phyloP scores from a whole-genome alignment of 1,140 invertebrate genomes.

The Orchestia grillus region DNA sequence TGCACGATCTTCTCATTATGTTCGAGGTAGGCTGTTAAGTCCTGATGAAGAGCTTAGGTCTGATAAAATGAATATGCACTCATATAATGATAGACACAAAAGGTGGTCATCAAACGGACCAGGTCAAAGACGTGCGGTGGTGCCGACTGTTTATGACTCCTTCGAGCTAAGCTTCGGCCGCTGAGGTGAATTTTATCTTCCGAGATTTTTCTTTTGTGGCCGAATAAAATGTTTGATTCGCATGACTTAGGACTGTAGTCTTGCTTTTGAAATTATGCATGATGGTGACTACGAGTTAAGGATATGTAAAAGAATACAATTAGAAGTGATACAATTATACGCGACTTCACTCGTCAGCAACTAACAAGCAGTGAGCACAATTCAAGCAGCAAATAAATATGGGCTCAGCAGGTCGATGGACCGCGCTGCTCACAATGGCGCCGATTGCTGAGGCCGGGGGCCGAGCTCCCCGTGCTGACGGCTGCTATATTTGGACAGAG shows the following conservation, averaged over 20 bases:
- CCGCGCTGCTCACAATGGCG: neutral
- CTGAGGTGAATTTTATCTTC: neutral
- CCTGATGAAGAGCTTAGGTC: neutral
- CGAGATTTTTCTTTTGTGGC: neutral
- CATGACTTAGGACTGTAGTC: neutral
- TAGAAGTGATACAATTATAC: neutral
- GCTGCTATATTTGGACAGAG: slow-evolving; percentile 13
- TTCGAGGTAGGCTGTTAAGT: neutral
- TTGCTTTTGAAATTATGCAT: neutral
- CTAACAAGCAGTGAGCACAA: neutral
- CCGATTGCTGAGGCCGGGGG: slow-evolving; percentile 3
- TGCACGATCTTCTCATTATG: neutral
- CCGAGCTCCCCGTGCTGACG: slow-evolving; percentile 1
- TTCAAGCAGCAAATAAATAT: neutral
- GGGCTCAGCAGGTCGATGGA: neutral
- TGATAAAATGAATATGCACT: neutral
- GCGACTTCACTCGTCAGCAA: neutral
- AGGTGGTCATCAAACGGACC: neutral
- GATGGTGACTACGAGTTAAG: neutral
- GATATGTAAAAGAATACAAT: neutral
- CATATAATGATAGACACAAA: neutral
- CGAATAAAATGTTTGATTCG: neutral
- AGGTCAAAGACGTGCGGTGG: neutral
- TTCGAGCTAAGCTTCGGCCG: too few relatives aligned
- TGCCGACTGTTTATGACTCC: neutral